Conservation (phyloP, 2,888 invertebrate genomes). For the Tenthredo distinguenda region DNA sequence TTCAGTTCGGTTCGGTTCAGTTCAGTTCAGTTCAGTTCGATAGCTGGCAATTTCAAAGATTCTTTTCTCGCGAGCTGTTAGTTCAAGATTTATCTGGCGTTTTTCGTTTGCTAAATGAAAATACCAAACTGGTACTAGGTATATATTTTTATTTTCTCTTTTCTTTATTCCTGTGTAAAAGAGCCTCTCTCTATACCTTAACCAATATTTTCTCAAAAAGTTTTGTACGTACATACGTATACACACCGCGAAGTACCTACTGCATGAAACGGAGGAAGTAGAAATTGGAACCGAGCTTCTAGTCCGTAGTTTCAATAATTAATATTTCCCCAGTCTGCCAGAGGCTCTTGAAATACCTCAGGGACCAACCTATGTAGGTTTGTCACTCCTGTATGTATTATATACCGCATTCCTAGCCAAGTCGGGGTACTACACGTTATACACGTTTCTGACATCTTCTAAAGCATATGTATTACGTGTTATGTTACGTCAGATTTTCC, state of each 20-base stretch:
- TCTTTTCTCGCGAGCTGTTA: background rate
- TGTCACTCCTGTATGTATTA: background rate
- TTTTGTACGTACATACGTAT: background rate
- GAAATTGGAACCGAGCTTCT: slow-evolving; percentile 42
- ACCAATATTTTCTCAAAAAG: background rate
- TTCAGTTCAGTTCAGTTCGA: slow-evolving; percentile 10
- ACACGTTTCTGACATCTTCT: background rate
- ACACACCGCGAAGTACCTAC: background rate
- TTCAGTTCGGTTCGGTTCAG: background rate
- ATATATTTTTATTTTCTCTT: background rate
- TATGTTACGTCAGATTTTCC: slow-evolving; percentile 17
- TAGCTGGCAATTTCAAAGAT: slow-evolving; percentile 8
- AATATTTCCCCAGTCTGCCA: slow-evolving; percentile 29
- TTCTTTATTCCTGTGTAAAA: background rate
- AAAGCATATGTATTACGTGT: background rate
- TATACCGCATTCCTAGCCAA: background rate
- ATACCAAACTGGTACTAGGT: background rate
- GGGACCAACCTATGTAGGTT: slow-evolving; percentile 2
- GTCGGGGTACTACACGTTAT: background rate
- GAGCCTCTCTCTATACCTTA: background rate
- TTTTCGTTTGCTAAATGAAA: slow-evolving; percentile 15
- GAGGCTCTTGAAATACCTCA: slow-evolving; percentile 44
- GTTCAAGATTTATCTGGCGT: slow-evolving; percentile 25
- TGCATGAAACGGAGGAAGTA: background rate
- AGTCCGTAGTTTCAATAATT: slow-evolving; percentile 41